phyloP scores from a whole-genome alignment of 2,113 vertebrate species.

The Sciurus niger region DNA sequence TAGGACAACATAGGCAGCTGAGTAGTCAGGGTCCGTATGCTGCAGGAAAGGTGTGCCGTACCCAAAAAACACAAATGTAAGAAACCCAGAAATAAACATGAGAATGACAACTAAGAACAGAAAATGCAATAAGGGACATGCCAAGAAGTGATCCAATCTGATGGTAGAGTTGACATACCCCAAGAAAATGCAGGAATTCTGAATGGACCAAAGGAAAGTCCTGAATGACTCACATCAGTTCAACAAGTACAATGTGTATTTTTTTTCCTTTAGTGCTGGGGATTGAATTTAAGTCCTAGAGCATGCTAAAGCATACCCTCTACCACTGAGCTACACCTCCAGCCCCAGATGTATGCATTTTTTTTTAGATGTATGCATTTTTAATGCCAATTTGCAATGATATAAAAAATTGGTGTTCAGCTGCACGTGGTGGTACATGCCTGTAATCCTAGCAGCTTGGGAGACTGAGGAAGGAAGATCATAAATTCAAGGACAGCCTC shows the following conservation, averaged over 20 bases:
- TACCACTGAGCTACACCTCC: not conserved
- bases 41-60: constrained; percentile 67
- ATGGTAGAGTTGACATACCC: not conserved
- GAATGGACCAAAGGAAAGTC: not conserved
- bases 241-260: not conserved
- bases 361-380: not conserved
- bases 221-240: not conserved
- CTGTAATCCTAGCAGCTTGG: too few relatives aligned
- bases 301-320: not conserved
- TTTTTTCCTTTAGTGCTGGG: not conserved
- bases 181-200: not conserved
- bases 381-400: not conserved
- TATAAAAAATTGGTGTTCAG: not conserved
- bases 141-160: not conserved
- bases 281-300: not conserved
- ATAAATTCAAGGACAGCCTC: too few relatives aligned
- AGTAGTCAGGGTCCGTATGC: constrained; percentile 95
- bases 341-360: not conserved
- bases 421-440: too few relatives aligned
- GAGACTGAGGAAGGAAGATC: too few relatives aligned
- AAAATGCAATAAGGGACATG: not conserved
- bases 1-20: constrained; percentile 91
- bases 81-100: not conserved
- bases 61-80: not conserved
- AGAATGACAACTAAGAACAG: not conserved